phyloP scores from a whole-genome alignment of 1,140 invertebrate genomes.

The Drosophila obscura region DNA sequence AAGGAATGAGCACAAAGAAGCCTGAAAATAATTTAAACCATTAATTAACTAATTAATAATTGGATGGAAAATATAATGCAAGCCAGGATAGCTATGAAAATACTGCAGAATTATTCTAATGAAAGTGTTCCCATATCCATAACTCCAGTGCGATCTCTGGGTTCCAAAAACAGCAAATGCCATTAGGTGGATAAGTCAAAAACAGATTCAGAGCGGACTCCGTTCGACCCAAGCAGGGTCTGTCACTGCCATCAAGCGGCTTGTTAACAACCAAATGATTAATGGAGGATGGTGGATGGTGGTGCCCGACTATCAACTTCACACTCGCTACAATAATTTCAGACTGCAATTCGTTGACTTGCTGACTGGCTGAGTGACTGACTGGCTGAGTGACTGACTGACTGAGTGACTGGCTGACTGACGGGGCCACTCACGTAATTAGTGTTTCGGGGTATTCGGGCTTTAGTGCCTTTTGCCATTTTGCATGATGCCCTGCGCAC shows the following conservation, averaged over 20 bases:
- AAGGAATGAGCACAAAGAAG: too few relatives aligned
- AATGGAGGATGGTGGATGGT: slow-evolving; percentile 49
- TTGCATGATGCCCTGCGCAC: slow-evolving; percentile 75
- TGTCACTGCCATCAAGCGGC: slow-evolving; percentile 71
- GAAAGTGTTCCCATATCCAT: too few relatives aligned
- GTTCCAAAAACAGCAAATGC: slow-evolving; percentile 14
- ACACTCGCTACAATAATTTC: slow-evolving; percentile 76
- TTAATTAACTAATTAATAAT: too few relatives aligned
- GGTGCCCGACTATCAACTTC: slow-evolving; percentile 68
- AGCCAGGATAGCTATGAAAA: too few relatives aligned
- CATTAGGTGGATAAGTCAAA: slow-evolving; percentile 48
- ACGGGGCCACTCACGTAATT: slow-evolving; percentile 55
- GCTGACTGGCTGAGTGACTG: slow-evolving; percentile 49
- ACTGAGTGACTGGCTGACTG: slow-evolving; percentile 20
- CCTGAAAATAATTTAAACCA: too few relatives aligned
- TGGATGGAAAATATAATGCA: too few relatives aligned
- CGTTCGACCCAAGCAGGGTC: slow-evolving; percentile 42
- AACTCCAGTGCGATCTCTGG: neutral
- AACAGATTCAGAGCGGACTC: slow-evolving; percentile 26
- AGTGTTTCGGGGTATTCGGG: slow-evolving; percentile 46
- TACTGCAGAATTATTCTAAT: too few relatives aligned
- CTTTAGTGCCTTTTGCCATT: slow-evolving; percentile 70
- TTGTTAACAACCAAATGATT: slow-evolving; percentile 77
- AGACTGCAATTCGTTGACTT: slow-evolving; percentile 71
- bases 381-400: slow-evolving; percentile 46